Conservation (phyloP, 2,113 vertebrate genomes). For the Osmerus mordax region DNA sequence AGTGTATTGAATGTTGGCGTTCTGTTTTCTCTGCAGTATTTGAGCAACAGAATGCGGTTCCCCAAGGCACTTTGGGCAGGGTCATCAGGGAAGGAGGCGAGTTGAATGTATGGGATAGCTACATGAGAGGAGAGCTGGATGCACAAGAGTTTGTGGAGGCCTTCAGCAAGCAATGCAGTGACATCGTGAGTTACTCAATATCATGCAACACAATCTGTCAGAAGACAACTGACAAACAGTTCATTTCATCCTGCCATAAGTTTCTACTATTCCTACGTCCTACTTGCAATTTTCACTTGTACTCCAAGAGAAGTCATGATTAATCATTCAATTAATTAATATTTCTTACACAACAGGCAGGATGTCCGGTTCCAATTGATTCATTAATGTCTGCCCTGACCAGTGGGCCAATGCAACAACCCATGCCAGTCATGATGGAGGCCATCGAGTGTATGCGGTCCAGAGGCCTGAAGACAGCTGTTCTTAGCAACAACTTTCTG, state of each 20-base stretch:
- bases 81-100: conserved; percentile 59
- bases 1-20: no score
- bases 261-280: background rate
- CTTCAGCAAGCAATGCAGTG: conserved; percentile 68
- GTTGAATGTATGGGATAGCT: conserved; percentile 65
- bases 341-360: conserved; percentile 54
- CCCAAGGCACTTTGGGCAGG: conserved; percentile 64
- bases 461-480: conserved; percentile 73
- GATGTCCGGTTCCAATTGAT: conserved; percentile 58
- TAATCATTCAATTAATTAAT: background rate
- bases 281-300: background rate
- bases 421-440: conserved; percentile 73
- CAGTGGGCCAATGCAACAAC: conserved; percentile 53
- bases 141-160: conserved; percentile 67
- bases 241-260: background rate
- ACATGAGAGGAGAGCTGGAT: conserved; percentile 73
- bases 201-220: no score
- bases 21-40: conserved; percentile 62
- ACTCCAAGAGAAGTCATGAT: background rate
- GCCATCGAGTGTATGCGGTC: conserved; percentile 70
- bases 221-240: no score
- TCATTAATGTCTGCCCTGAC: conserved; percentile 71
- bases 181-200: conserved; percentile 64
- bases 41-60: conserved; percentile 69
- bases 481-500: conserved; percentile 73